These are phyloP conservation scores for Plodia interpunctella DNA, from an alignment of 1,140 invertebrate genomes.

Conservation along the genomic window DNA sequence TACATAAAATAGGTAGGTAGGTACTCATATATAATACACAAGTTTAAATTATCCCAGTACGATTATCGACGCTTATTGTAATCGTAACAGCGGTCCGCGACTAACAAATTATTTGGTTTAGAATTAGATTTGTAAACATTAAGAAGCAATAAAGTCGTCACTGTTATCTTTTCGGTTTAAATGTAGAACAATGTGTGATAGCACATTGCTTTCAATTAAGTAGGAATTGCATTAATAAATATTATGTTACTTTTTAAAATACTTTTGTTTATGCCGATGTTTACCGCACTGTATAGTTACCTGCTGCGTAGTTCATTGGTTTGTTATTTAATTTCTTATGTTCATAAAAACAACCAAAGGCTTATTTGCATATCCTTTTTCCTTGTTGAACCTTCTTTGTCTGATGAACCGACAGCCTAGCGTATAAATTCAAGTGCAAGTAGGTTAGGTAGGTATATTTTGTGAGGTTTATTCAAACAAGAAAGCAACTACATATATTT, in stretches of 20 bases:
- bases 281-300: neutral
- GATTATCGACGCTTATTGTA: neutral
- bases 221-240: neutral
- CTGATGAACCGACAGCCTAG: neutral
- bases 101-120: neutral
- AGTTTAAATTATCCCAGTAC: neutral
- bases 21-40: neutral
- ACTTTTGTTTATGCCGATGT: neutral
- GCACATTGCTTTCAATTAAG: too few relatives aligned
- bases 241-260: neutral
- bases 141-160: neutral
- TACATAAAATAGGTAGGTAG: neutral
- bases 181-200: neutral
- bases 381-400: slow-evolving; percentile 22
- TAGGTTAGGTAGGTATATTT: neutral
- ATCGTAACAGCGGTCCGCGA: neutral
- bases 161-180: neutral
- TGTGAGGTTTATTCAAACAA: too few relatives aligned
- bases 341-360: slow-evolving; percentile 14
- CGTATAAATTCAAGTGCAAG: neutral
- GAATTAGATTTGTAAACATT: neutral
- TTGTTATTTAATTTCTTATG: slow-evolving; percentile 2
- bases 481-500: too few relatives aligned
- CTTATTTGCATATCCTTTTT: slow-evolving; percentile 25
- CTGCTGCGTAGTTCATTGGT: neutral